Conservation (phyloP, 2,113 vertebrate species). For the Ranitomeya variabilis region DNA sequence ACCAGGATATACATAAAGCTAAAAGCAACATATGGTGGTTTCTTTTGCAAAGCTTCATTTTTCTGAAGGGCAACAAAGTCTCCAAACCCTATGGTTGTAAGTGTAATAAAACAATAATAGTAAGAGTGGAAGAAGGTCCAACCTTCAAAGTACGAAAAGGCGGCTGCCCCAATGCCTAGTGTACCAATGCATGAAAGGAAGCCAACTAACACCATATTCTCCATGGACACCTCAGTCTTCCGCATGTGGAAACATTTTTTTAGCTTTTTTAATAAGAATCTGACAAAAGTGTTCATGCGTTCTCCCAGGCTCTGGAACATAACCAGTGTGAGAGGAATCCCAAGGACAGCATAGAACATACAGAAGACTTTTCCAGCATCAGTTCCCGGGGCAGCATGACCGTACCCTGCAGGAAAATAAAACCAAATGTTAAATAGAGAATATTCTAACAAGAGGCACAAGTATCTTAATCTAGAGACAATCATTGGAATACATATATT, state of each 20-base stretch:
- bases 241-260: constrained; percentile 87
- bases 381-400: constrained; percentile 90
- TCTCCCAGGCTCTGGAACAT: constrained; percentile 99
- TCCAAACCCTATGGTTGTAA: constrained; percentile 97
- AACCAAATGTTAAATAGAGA: neutral
- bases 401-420: constrained; percentile 80
- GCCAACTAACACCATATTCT: constrained; percentile 94
- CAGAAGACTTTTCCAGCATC: constrained; percentile 96
- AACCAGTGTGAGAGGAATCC: constrained; percentile 93
- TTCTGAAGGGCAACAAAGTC: constrained; percentile 97
- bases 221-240: constrained; percentile 85
- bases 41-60: constrained; percentile 91
- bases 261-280: constrained; percentile 83
- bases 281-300: constrained; percentile 91
- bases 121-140: constrained; percentile 98
- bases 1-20: constrained; percentile 98
- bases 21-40: constrained; percentile 91
- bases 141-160: constrained; percentile 93
- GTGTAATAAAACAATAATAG: constrained; percentile 97
- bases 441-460: neutral
- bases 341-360: constrained; percentile 96
- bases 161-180: constrained; percentile 85
- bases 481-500: too few relatives aligned
- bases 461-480: neutral
- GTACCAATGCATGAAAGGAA: constrained; percentile 92